These are phyloP conservation scores for Apogon hyalosoma DNA, from an alignment of 2,797 vertebrate genomes.

Conservation along the genomic window DNA sequence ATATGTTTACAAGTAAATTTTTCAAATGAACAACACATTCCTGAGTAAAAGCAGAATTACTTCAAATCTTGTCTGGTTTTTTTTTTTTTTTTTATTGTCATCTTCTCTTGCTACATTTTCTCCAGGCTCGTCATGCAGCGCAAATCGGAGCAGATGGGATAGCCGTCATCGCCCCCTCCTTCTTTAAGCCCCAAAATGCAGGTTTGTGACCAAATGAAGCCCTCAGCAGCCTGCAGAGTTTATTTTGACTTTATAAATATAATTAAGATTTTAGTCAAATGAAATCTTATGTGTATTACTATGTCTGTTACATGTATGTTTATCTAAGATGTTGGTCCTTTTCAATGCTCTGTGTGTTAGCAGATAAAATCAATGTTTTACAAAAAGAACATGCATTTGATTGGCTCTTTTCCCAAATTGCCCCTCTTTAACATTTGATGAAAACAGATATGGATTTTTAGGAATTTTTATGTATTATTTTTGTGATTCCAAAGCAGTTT, in stretches of 20 bases:
- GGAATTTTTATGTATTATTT: background rate
- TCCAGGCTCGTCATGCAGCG: constrained; percentile 90
- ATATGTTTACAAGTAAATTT: background rate
- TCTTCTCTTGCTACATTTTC: background rate
- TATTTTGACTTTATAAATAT: background rate
- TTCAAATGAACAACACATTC: too few species aligned
- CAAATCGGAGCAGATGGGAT: constrained; percentile 88
- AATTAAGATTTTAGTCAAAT: too few species aligned
- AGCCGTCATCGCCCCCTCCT: constrained; percentile 90
- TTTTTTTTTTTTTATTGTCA: background rate
- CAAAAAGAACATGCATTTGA: too few species aligned
- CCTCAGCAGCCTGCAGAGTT: background rate
- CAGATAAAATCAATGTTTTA: too few species aligned
- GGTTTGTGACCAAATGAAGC: constrained; percentile 70
- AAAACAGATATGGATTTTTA: too few species aligned
- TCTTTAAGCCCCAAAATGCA: constrained; percentile 89
- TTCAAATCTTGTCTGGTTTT: too few species aligned
- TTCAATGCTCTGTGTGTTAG: too few species aligned
- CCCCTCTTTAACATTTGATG: background rate
- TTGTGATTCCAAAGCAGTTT: too few species aligned
- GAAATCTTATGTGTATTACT: too few species aligned
- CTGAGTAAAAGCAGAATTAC: background rate
- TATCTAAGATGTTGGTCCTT: too few species aligned
- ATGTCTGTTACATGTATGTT: too few species aligned
- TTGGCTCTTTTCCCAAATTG: too few species aligned